Percentiles rank a stretch among this genome's conserved stretches.
Conservation (phyloP, 2,113 vertebrate genomes). For the Pygoscelis adeliae region DNA sequence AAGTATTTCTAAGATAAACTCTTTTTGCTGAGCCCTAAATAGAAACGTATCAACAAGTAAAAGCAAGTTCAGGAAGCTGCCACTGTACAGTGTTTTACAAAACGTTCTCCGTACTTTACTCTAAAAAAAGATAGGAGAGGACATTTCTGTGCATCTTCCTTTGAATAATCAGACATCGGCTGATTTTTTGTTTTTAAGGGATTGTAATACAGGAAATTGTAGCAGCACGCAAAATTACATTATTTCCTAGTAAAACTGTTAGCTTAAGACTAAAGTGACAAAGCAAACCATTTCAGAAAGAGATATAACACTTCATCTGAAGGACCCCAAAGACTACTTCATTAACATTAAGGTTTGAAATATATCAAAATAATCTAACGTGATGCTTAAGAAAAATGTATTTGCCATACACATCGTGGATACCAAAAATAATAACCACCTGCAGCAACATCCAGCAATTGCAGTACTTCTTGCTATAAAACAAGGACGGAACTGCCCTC, state of each 20-base stretch:
- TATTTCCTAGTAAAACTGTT: neutral
- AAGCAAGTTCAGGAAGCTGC: neutral
- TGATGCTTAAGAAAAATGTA: accelerated
- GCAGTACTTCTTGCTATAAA: no score
- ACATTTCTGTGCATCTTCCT: neutral
- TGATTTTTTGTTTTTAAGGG: neutral
- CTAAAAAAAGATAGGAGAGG: accelerated
- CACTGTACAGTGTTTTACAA: neutral
- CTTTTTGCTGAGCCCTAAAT: neutral
- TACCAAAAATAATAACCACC: neutral
- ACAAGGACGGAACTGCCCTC: neutral
- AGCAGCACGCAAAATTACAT: neutral
- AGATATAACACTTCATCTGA: accelerated
- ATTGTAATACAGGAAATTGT: neutral
- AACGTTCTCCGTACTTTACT: neutral
- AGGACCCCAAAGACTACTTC: neutral
- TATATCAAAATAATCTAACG: accelerated
- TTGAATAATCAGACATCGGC: neutral
- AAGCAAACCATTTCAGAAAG: neutral
- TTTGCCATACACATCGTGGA: neutral
- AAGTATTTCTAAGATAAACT: neutral
- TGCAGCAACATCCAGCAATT: neutral
- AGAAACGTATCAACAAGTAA: neutral
- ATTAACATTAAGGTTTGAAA: neutral
- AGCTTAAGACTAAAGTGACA: neutral